Percentiles rank a stretch among this genome's conserved stretches.
phyloP scores from a whole-genome alignment of 2,797 vertebrate genomes.

The Karalla daura region DNA sequence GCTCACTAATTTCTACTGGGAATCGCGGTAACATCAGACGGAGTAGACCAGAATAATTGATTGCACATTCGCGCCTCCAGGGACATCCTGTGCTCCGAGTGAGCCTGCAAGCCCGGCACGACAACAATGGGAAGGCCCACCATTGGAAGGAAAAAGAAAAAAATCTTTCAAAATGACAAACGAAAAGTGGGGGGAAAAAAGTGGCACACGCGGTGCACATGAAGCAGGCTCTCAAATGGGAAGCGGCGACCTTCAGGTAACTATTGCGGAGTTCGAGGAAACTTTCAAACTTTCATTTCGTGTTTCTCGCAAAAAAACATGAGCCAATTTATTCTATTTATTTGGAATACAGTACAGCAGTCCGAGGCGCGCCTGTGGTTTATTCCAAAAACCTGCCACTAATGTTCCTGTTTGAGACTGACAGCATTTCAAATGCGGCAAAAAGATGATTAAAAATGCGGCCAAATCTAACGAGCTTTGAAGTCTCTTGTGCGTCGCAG shows the following conservation, averaged over 20 bases:
- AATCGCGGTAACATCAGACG: constrained; percentile 32
- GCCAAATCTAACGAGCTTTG: not conserved
- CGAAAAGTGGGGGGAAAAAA: constrained; percentile 1
- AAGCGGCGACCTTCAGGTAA: not conserved
- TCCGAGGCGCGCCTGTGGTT: too few relatives aligned
- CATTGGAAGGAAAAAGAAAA: too few relatives aligned
- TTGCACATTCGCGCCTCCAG: constrained; percentile 23
- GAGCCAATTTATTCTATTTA: not conserved
- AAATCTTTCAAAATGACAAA: constrained; percentile 3
- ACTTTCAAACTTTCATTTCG: not conserved
- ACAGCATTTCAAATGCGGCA: too few relatives aligned
- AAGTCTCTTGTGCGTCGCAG: not conserved
- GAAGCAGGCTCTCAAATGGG: not conserved
- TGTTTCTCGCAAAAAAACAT: not conserved
- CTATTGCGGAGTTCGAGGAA: not conserved
- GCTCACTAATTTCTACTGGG: constrained; percentile 22
- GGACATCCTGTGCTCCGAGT: constrained; percentile 18
- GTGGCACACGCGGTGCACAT: not conserved
- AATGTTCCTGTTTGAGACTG: too few relatives aligned
- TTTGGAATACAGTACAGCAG: too few relatives aligned
- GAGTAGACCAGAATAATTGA: constrained; percentile 44
- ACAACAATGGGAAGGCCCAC: not conserved
- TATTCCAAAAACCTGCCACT: too few relatives aligned
- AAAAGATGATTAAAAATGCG: too few relatives aligned
- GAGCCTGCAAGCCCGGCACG: constrained; percentile 1